Base-by-base conservation (phyloP, 2,888 invertebrate species). In the Melanargia galathea region DNA sequence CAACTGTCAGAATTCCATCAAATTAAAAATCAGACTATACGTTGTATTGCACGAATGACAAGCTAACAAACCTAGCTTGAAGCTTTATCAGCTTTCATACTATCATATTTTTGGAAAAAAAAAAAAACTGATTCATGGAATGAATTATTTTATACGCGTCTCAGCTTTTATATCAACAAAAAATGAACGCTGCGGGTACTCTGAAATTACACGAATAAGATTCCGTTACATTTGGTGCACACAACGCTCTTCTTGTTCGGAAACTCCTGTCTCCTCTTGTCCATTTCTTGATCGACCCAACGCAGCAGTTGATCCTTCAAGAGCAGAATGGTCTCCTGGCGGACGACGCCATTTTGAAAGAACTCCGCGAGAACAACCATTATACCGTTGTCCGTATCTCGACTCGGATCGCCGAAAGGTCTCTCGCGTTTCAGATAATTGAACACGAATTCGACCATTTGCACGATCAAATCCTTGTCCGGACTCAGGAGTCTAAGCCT, bases 381-480 rank as follows among this genome's bases (percentile, higher is more conserved):
- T n/a, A 91, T 86, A 2, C 84, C 81, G 35, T 85, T 85, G 60
- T 92, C 91, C 0, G 71, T 73, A 0, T 84, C 76, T 1, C 72
- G 65, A 62, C 78, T 76, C 0, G 81, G 64, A 2, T 87, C 84
- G 0, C 90, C 90, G 0, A 91, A 67, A 3, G 90, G 90, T 60
- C 87, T 78, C 30, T 84, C 30, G 4, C 82, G 83, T 70, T 86
- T 88, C 79, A 92, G 75, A 59, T 87, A 91, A 59, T 88, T 83
- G 46, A 89, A 90, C 2, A 91, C 86, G 61, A 89, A 91, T 16
- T 84, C 79, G 0, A 92, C 89, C 1, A 90, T 76, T 75, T 89
- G 87, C 0, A 83, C 80, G 10, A 91, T 81, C 43, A 90, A 73
- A 67, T 92, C 91, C 68, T 87, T 82, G 13, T 91, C 89, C 0